Percentiles rank a stretch among this genome's conserved stretches.
Conservation (phyloP, 2,113 vertebrate species). For the Aegotheles bennettii region DNA sequence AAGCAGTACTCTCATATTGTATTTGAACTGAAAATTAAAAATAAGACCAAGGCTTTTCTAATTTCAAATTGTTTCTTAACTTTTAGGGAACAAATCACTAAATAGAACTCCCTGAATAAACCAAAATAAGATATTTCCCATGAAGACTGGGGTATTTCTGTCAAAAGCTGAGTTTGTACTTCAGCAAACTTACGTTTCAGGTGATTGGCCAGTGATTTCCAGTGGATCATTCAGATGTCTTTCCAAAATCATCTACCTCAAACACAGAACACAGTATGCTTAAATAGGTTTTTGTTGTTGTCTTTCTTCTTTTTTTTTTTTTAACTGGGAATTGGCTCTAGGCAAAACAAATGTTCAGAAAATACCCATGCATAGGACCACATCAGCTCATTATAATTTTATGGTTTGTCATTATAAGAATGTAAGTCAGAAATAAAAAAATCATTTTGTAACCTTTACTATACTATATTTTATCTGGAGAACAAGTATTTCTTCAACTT, state of each 20-base stretch:
- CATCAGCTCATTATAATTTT: neutral
- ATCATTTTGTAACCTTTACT: neutral
- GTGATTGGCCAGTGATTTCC: neutral
- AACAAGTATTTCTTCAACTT: neutral
- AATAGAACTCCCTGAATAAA: neutral
- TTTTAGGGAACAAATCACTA: neutral
- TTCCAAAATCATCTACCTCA: neutral
- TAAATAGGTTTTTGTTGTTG: neutral
- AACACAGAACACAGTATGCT: neutral
- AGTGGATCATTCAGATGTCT: neutral
- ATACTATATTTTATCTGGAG: neutral
- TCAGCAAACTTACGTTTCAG: neutral
- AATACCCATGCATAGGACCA: neutral
- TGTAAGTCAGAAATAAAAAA: neutral
- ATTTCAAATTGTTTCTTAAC: neutral
- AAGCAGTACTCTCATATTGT: neutral
- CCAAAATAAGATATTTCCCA: neutral
- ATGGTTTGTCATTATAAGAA: neutral
- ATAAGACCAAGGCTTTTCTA: neutral
- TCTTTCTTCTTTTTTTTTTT: neutral
- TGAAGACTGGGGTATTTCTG: neutral
- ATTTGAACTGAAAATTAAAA: neutral
- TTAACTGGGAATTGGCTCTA: neutral
- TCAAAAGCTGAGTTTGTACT: neutral
- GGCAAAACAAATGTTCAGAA: neutral